phyloP scores from a whole-genome alignment of 2,797 vertebrate species.

The Sebastes minor region DNA sequence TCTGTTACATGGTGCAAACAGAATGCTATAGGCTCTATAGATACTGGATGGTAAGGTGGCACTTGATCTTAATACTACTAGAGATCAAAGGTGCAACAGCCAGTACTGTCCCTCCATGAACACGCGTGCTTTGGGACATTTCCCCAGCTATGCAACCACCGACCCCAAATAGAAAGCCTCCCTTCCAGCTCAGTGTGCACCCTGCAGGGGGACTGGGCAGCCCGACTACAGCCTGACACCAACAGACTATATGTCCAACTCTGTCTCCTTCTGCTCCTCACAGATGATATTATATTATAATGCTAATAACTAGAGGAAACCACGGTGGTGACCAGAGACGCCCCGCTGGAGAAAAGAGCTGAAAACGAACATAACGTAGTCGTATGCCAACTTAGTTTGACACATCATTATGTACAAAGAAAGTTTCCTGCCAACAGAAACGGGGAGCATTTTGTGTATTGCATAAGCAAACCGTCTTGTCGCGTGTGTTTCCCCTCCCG shows the following conservation, averaged over 20 bases:
- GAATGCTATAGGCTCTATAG: neutral
- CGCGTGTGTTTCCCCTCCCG: neutral
- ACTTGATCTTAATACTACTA: neutral
- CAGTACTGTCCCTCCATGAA: neutral
- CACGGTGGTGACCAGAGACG: slow-evolving; percentile 18
- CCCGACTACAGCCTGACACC: neutral
- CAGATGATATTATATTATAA: neutral
- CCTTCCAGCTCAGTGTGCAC: neutral
- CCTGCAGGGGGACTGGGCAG: neutral
- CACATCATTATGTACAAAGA: slow-evolving; percentile 36
- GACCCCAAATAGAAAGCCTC: neutral
- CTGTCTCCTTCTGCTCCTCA: neutral
- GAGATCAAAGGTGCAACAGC: neutral
- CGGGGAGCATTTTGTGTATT: neutral
- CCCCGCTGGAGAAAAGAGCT: slow-evolving; percentile 15
- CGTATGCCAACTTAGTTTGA: slow-evolving; percentile 64
- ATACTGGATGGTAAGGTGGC: neutral
- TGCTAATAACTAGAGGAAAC: slow-evolving; percentile 6
- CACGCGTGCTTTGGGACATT: neutral
- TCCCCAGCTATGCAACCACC: neutral
- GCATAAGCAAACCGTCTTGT: slow-evolving; percentile 12
- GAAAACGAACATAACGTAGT: slow-evolving; percentile 16
- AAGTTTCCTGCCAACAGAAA: slow-evolving; percentile 51
- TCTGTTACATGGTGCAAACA: neutral
- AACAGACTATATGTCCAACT: neutral